Conservation (phyloP, 2,113 vertebrate genomes). For the Turdus rufiventris region DNA sequence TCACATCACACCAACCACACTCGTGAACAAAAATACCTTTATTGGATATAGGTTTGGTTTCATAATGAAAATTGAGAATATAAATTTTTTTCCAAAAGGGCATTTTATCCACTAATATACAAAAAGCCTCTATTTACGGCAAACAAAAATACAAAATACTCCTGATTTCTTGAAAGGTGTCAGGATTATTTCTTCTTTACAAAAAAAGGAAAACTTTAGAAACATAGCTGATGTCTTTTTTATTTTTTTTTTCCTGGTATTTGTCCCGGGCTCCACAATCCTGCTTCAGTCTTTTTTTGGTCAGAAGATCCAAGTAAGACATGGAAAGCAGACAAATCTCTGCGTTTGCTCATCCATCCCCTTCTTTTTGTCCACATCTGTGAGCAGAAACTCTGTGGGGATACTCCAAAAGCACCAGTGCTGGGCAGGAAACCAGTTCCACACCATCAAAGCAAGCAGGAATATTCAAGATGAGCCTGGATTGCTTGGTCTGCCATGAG, state of each 20-base stretch:
- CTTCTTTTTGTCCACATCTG: neutral
- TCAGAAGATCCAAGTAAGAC: neutral
- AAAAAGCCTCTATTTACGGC: slow-evolving; percentile 27
- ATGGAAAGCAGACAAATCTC: neutral
- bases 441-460: neutral
- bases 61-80: slow-evolving; percentile 13
- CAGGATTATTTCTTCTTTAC: neutral
- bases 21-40: slow-evolving; percentile 35
- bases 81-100: neutral
- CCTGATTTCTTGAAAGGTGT: neutral
- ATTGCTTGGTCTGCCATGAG: neutral
- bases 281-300: neutral
- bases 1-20: neutral
- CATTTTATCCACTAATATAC: slow-evolving; percentile 9
- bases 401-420: neutral
- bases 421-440: neutral
- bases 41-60: slow-evolving; percentile 20
- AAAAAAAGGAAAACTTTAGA: neutral
- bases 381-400: neutral
- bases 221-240: neutral
- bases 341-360: neutral
- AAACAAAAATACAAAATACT: neutral
- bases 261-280: neutral
- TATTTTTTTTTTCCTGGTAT: neutral
- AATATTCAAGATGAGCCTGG: neutral